These are phyloP conservation scores for Tachycineta bicolor DNA, from an alignment of 2,113 vertebrate species.

Conservation along the genomic window DNA sequence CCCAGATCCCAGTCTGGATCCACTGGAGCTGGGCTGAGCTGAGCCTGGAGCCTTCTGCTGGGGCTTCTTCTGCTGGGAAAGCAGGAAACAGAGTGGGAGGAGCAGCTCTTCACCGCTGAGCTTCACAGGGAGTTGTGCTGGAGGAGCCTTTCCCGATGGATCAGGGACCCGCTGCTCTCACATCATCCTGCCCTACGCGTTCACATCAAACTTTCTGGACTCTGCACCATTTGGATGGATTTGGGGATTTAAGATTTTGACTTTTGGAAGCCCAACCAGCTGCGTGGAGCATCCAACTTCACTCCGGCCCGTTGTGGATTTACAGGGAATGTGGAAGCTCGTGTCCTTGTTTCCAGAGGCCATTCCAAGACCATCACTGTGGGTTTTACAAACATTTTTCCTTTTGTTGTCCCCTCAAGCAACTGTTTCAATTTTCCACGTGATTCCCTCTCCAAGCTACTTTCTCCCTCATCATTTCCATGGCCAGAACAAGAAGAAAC, in stretches of 20 bases:
- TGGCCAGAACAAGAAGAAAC: not conserved
- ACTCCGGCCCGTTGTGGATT: not conserved
- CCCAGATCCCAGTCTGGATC: fast-evolving
- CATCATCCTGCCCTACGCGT: fast-evolving
- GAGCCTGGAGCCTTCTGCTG: not conserved
- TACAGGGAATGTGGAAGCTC: not conserved
- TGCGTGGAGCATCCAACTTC: not conserved
- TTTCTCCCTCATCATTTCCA: not conserved
- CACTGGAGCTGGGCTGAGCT: not conserved
- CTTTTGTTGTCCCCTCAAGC: not conserved
- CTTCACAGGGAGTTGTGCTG: not conserved
- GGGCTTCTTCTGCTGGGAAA: not conserved
- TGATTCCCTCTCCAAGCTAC: not conserved
- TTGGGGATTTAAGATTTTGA: not conserved
- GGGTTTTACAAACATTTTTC: not conserved
- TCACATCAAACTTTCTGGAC: not conserved
- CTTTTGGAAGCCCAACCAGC: not conserved
- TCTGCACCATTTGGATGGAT: not conserved
- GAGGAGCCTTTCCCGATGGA: not conserved
- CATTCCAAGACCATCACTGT: not conserved
- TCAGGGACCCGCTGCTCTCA: not conserved
- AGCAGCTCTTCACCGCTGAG: not conserved
- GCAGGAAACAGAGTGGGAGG: fast-evolving
- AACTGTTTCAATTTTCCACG: not conserved
- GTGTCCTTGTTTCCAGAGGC: not conserved